Conservation (phyloP, 1,140 invertebrate genomes). For the Brachionus angularis region DNA sequence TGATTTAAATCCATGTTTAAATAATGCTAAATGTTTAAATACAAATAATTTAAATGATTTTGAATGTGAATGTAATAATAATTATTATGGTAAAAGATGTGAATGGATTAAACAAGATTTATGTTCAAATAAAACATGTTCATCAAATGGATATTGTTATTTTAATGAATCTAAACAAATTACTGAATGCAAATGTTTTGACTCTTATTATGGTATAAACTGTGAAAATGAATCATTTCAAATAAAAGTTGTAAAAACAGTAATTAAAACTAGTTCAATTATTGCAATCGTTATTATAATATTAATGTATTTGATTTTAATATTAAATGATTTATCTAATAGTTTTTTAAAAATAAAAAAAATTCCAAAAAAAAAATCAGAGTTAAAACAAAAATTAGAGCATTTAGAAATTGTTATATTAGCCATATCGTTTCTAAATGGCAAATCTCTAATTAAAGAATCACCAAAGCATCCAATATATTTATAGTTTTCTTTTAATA, state of each 20-base stretch:
- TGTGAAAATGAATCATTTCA: slow-evolving; percentile 30
- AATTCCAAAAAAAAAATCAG: no score
- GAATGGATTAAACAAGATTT: slow-evolving; percentile 3
- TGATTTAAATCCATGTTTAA: neutral
- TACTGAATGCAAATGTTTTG: slow-evolving; percentile 14
- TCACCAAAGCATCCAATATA: no score
- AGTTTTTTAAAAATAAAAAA: neutral
- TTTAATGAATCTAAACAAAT: neutral
- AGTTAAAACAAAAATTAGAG: no score
- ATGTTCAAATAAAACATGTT: neutral
- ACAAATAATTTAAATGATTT: neutral
- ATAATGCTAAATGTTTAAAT: neutral
- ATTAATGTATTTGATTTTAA: neutral
- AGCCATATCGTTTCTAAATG: no score
- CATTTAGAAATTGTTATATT: no score
- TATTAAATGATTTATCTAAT: neutral
- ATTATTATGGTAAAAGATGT: neutral
- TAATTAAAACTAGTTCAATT: neutral
- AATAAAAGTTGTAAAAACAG: neutral
- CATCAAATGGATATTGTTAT: slow-evolving; percentile 6
- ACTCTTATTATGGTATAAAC: neutral
- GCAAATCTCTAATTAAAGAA: no score
- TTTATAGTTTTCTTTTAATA: no score
- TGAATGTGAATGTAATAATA: slow-evolving; percentile 9
- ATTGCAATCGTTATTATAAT: slow-evolving; percentile 6